Evolutionary conservation across 2,113 vertebrate genomes (phyloP).

Genomic region (Potamarius usumacintae): DNA sequence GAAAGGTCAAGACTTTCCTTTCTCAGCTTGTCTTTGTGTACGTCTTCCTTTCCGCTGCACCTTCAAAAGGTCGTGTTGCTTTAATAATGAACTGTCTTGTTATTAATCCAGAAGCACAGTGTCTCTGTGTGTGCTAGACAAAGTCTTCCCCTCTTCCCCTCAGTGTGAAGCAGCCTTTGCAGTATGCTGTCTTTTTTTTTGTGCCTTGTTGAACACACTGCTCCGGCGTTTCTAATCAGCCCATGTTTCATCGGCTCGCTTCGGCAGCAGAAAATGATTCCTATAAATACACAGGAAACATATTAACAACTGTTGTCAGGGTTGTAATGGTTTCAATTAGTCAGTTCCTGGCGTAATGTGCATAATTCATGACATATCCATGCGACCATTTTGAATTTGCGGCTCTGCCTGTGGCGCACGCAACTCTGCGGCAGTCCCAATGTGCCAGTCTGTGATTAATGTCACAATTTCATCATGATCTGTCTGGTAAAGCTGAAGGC

Average conservation of each 20-base stretch:
- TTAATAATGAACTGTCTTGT: conserved; percentile 1
- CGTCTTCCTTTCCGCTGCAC: conserved; percentile 30
- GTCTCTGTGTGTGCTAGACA: not conserved
- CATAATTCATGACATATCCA: conserved; percentile 63
- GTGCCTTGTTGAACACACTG: conserved; percentile 30
- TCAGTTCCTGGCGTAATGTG: conserved; percentile 68
- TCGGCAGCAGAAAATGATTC: conserved; percentile 63
- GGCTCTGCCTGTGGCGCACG: conserved; percentile 27
- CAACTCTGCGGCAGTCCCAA: conserved; percentile 28
- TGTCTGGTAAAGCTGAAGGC: not conserved
- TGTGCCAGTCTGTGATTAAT: conserved; percentile 5
- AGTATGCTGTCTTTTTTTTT: conserved; percentile 3
- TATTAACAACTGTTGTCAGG: conserved; percentile 70
- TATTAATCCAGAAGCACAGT: not conserved
- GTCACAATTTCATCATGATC: conserved; percentile 2
- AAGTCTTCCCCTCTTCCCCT: not conserved
- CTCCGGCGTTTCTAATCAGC: conserved; percentile 43
- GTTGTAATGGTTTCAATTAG: conserved; percentile 74
- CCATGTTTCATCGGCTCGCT: conserved; percentile 53
- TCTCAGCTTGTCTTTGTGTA: conserved; percentile 29
- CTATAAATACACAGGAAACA: conserved; percentile 72
- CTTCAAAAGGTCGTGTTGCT: conserved; percentile 51
- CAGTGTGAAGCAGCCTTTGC: conserved; percentile 8
- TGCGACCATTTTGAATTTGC: conserved; percentile 53
- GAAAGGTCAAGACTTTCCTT: conserved; percentile 62